These are phyloP conservation scores for Cataglyphis altisquamis DNA, from an alignment of 2,888 invertebrate species.

Conservation along the genomic window DNA sequence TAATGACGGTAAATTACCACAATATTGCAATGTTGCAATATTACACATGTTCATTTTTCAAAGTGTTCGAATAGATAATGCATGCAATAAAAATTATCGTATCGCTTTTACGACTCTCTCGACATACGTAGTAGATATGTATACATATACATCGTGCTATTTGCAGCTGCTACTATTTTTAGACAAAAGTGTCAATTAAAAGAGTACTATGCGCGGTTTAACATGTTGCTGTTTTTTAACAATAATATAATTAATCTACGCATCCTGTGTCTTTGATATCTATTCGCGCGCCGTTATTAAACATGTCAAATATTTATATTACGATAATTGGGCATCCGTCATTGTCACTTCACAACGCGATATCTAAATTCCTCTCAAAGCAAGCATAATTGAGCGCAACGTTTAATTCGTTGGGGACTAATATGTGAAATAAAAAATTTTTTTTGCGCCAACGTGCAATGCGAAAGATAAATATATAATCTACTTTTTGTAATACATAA, in stretches of 20 bases:
- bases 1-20: not conserved
- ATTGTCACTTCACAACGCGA: not conserved
- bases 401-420: not conserved
- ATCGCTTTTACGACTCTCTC: not conserved
- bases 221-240: not conserved
- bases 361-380: constrained; percentile 27
- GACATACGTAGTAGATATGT: not conserved
- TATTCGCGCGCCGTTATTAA: not conserved
- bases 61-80: not conserved
- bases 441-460: not conserved
- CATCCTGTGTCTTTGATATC: constrained; percentile 19
- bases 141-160: not conserved
- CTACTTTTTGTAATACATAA: not conserved
- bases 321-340: constrained; percentile 42
- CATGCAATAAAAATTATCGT: constrained; percentile 19
- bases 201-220: not conserved
- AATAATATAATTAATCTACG: constrained; percentile 44
- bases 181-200: constrained; percentile 39
- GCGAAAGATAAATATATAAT: not conserved
- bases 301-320: constrained; percentile 43
- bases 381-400: constrained; percentile 9
- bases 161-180: constrained; percentile 1
- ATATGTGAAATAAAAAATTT: not conserved
- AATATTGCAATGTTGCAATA: not conserved
- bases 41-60: not conserved